Conservation (phyloP, 1,140 invertebrate species). For the Zaprionus ghesquierei region DNA sequence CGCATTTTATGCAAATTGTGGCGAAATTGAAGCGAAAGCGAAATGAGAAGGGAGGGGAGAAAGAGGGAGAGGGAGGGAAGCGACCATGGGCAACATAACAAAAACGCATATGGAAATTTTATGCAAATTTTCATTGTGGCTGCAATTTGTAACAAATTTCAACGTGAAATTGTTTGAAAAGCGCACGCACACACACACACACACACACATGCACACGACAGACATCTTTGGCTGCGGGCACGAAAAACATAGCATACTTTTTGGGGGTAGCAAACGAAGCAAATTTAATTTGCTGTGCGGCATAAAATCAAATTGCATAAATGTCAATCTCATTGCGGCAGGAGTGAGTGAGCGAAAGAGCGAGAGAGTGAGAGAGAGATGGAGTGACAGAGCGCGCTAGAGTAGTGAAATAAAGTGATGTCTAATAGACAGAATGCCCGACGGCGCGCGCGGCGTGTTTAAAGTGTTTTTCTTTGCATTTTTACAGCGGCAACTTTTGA, state of each 20-base stretch:
- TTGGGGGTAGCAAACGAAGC: conserved; percentile 25
- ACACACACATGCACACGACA: background rate
- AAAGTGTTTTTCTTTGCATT: conserved; percentile 27
- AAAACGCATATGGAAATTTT: conserved; percentile 75
- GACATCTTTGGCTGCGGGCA: conserved; percentile 26
- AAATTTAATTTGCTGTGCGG: conserved; percentile 70
- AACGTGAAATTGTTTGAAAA: conserved; percentile 67
- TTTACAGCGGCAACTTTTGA: conserved; percentile 37
- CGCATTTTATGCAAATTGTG: conserved; percentile 43
- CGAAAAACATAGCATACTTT: conserved; percentile 51
- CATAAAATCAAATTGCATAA: conserved; percentile 75
- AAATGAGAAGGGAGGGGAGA: conserved; percentile 3
- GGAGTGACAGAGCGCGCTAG: too few species aligned
- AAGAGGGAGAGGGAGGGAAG: background rate
- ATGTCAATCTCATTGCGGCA: conserved; percentile 58
- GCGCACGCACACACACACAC: background rate
- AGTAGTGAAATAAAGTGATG: conserved; percentile 17
- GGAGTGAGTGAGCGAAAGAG: too few species aligned
- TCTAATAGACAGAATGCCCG: conserved; percentile 50
- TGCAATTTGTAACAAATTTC: conserved; percentile 77
- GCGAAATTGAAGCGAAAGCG: conserved; percentile 34
- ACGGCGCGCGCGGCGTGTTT: conserved; percentile 3
- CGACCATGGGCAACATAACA: conserved; percentile 12
- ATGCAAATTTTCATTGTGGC: conserved; percentile 74
- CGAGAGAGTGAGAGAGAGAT: background rate